Conservation (phyloP, 2,113 vertebrate genomes). For the Polypterus bichir region DNA sequence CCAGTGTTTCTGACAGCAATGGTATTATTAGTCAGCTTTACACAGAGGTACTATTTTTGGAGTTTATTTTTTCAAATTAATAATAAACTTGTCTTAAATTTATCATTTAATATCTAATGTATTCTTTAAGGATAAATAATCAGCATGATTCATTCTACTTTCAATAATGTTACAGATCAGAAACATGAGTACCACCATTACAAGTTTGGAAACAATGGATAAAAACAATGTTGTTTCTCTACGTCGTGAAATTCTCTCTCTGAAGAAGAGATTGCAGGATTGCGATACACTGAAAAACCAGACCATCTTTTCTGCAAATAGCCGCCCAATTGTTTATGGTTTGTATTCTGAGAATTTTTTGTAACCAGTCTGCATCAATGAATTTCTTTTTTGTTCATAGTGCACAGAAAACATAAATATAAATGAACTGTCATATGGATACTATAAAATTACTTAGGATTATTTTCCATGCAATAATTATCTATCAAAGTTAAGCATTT, state of each 20-base stretch:
- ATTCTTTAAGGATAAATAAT: no score
- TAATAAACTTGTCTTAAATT: no score
- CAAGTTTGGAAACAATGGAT: conserved; percentile 45
- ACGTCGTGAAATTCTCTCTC: conserved; percentile 34
- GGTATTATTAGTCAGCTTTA: conserved; percentile 42
- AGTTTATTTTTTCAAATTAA: no score
- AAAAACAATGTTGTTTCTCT: conserved; percentile 50
- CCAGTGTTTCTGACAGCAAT: conserved; percentile 38
- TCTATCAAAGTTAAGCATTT: no score
- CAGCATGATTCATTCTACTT: no score
- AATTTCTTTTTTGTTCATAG: no score
- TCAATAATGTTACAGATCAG: conserved; percentile 36
- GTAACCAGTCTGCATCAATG: no score
- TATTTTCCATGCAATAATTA: no score
- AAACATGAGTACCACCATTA: conserved; percentile 50
- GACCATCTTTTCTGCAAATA: background rate
- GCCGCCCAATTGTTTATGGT: background rate
- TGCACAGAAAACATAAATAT: no score
- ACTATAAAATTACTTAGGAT: no score
- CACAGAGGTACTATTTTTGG: conserved; percentile 38
- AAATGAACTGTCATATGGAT: no score
- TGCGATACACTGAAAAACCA: conserved; percentile 27
- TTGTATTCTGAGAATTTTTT: background rate
- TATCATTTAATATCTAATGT: background rate
- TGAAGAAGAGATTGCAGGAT: conserved; percentile 40